These are phyloP conservation scores for Heliconius hewitsoni DNA, from an alignment of 1,140 invertebrate genomes.

Conservation along the genomic window DNA sequence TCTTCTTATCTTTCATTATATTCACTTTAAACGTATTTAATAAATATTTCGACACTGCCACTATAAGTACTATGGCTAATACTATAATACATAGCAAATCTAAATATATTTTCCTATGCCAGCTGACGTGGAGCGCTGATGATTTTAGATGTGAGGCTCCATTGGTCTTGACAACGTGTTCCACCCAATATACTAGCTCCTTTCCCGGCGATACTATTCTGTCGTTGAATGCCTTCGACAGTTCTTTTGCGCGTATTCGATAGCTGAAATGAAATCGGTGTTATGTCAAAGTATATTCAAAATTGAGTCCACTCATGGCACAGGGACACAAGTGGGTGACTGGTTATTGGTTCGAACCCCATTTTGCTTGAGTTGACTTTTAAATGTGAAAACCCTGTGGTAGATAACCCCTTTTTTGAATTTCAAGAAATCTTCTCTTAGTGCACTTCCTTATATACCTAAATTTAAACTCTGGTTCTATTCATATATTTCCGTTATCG, in stretches of 20 bases:
- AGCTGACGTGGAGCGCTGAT: constrained; percentile 41
- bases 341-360: too few species aligned
- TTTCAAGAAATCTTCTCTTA: too few species aligned
- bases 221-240: constrained; percentile 49
- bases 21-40: neutral
- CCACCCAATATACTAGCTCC: constrained; percentile 52
- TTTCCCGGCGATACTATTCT: constrained; percentile 45
- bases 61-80: constrained; percentile 24
- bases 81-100: constrained; percentile 44
- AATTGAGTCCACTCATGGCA: too few species aligned
- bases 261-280: constrained; percentile 42
- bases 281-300: too few species aligned
- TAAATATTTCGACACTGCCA: neutral
- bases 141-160: constrained; percentile 57
- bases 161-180: constrained; percentile 54
- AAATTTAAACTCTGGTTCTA: too few species aligned
- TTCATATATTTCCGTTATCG: too few species aligned
- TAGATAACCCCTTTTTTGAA: too few species aligned
- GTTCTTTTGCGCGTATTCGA: constrained; percentile 36
- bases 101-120: constrained; percentile 55
- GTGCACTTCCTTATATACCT: too few species aligned
- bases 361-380: too few species aligned
- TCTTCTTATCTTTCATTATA: neutral
- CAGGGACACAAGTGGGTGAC: too few species aligned
- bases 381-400: too few species aligned